Conservation (phyloP, 2,797 vertebrate species). For the Melopsittacus undulatus region DNA sequence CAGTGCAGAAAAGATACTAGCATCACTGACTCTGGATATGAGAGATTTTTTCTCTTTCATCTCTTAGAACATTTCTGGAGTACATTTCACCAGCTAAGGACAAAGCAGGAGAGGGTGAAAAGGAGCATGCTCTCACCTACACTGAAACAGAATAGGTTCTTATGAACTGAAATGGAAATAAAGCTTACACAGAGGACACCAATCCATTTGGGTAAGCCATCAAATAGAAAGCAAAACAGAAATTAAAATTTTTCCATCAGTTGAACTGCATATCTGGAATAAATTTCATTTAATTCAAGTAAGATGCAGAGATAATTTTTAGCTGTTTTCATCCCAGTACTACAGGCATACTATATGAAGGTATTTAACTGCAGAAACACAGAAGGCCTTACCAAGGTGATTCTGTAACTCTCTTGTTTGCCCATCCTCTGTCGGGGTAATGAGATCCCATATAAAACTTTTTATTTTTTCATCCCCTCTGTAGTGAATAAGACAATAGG, state of each 20-base stretch:
- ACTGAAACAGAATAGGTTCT: not conserved
- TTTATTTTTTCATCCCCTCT: slow-evolving; percentile 99
- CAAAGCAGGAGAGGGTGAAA: not conserved
- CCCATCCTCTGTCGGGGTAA: slow-evolving; percentile 95
- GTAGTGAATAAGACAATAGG: slow-evolving; percentile 97
- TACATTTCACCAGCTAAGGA: not conserved
- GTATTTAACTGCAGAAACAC: not conserved
- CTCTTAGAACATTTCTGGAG: not conserved
- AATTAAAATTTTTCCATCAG: not conserved
- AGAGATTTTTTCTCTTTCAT: not conserved
- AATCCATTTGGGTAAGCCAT: not conserved
- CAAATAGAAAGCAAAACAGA: not conserved
- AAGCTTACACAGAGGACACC: not conserved
- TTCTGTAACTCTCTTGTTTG: slow-evolving; percentile 95
- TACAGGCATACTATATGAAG: fast-evolving
- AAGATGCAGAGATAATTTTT: not conserved
- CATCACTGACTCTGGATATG: not conserved
- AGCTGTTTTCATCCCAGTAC: not conserved
- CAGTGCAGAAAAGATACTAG: not conserved
- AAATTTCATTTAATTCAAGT: not conserved
- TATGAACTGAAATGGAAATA: not conserved
- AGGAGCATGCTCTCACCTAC: not conserved
- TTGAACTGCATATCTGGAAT: fast-evolving
- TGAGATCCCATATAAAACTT: slow-evolving; percentile 99
- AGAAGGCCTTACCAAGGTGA: slow-evolving; percentile 84